These are phyloP conservation scores for Coenobita brevimanus DNA, from an alignment of 1,140 invertebrate species.

Conservation along the genomic window DNA sequence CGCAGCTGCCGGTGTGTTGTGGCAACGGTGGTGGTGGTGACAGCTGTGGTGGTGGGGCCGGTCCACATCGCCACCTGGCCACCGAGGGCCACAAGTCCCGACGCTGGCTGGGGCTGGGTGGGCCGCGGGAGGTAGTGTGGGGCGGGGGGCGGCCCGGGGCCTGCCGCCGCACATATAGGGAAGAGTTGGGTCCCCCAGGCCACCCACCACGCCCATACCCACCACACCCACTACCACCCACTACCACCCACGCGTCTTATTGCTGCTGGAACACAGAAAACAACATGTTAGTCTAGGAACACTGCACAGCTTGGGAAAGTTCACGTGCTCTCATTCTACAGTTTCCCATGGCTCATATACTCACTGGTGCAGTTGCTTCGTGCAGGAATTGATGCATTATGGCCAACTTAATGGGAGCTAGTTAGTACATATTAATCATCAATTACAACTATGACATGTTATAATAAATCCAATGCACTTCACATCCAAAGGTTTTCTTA, in stretches of 20 bases:
- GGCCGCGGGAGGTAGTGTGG: conserved; percentile 65
- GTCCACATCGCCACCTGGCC: conserved; percentile 34
- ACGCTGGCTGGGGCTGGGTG: conserved; percentile 56
- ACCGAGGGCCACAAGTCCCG: conserved; percentile 44
- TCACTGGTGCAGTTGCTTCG: too few species aligned
- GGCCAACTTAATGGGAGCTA: too few species aligned
- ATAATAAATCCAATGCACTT: too few species aligned
- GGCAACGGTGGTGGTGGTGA: too few species aligned
- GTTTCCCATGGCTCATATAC: too few species aligned
- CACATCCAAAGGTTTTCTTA: too few species aligned
- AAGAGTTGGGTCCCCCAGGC: conserved; percentile 52
- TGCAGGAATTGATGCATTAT: too few species aligned
- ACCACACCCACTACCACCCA: conserved; percentile 60
- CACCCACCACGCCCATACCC: conserved; percentile 54
- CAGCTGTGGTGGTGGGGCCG: too few species aligned
- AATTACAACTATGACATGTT: too few species aligned
- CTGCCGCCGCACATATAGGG: conserved; percentile 33
- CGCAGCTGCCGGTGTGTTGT: conserved; percentile 50
- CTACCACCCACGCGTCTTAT: conserved; percentile 65
- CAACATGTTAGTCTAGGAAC: conserved; percentile 15
- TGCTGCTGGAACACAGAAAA: conserved; percentile 58
- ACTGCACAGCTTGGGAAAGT: too few species aligned
- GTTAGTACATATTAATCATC: too few species aligned
- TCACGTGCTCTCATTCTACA: too few species aligned
- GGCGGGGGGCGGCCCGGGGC: conserved; percentile 58